Evolutionary conservation across 2,113 vertebrate species (phyloP).

Genomic region (Semicossyphus pulcher): DNA sequence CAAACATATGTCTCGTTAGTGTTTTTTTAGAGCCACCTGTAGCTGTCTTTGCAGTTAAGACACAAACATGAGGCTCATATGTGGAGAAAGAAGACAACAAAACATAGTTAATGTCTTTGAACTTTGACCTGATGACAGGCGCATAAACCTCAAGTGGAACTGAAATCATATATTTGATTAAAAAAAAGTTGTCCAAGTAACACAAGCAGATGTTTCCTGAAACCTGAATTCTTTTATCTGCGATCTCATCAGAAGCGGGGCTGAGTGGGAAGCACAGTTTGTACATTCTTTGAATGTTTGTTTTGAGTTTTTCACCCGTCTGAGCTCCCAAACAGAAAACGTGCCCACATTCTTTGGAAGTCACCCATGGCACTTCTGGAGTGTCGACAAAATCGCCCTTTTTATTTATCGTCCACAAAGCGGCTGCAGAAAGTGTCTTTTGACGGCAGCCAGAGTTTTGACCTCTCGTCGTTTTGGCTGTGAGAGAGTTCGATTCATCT

Average conservation of each 20-base stretch:
- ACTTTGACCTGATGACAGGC: conserved; percentile 18
- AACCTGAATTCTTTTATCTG: conserved; percentile 35
- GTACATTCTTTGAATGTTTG: conserved; percentile 55
- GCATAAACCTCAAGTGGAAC: not conserved
- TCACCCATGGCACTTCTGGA: conserved; percentile 33
- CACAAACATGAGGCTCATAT: conserved; percentile 11
- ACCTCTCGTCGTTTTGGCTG: conserved; percentile 28
- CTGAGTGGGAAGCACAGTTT: conserved; percentile 39
- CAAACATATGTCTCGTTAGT: conserved; percentile 64
- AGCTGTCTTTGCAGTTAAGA: conserved; percentile 23
- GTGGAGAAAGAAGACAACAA: conserved; percentile 17
- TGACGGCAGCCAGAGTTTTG: not conserved
- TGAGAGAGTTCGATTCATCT: conserved; percentile 23
- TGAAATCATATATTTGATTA: not conserved
- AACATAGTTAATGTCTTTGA: conserved; percentile 7
- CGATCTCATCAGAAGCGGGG: conserved; percentile 27
- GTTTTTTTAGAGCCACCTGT: conserved; percentile 56
- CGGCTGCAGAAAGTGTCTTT: conserved; percentile 24
- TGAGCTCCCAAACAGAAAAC: conserved; percentile 17
- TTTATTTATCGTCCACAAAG: conserved; percentile 58
- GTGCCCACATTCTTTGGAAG: conserved; percentile 52
- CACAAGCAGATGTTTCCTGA: conserved; percentile 24
- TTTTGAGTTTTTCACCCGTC: conserved; percentile 31
- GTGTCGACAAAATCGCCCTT: conserved; percentile 21
- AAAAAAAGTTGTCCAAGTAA: not conserved